phyloP scores from a whole-genome alignment of 2,797 vertebrate genomes.

The Schizothorax lantsangensis region DNA sequence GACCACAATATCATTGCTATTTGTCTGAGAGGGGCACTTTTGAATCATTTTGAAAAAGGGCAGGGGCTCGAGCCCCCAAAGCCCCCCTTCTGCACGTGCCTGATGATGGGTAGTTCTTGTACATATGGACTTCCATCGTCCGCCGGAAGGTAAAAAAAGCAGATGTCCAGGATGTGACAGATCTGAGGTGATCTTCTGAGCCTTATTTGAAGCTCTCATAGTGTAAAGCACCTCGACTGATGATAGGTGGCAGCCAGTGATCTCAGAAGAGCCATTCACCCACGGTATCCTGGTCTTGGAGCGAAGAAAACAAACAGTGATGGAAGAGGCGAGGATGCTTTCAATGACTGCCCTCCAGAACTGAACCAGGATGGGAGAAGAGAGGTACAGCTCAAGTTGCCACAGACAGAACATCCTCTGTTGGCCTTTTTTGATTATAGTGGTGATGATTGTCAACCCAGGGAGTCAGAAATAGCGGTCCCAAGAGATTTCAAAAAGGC shows the following conservation, averaged over 20 bases:
- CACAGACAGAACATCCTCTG: background rate
- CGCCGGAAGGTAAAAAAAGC: background rate
- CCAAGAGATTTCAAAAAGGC: constrained; percentile 12
- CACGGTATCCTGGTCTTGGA: background rate
- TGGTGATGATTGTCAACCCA: constrained; percentile 13
- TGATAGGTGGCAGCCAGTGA: constrained; percentile 19
- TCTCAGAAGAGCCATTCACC: background rate
- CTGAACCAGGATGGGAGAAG: background rate
- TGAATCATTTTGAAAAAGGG: no score
- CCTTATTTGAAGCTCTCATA: background rate
- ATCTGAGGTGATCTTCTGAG: background rate
- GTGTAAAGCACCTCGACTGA: background rate
- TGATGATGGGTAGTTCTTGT: background rate
- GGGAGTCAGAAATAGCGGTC: background rate
- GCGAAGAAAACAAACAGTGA: background rate
- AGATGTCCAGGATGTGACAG: constrained; percentile 1
- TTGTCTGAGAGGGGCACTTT: no score
- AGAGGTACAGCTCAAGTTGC: background rate
- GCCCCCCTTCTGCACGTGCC: no score
- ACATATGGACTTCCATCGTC: background rate
- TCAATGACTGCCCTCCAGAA: constrained; percentile 16
- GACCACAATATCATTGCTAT: no score
- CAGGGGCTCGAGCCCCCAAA: no score
- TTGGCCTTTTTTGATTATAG: constrained; percentile 4
- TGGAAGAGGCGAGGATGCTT: background rate